Conservation (phyloP, 1,140 invertebrate species). For the Drosophila pseudoananassae region DNA sequence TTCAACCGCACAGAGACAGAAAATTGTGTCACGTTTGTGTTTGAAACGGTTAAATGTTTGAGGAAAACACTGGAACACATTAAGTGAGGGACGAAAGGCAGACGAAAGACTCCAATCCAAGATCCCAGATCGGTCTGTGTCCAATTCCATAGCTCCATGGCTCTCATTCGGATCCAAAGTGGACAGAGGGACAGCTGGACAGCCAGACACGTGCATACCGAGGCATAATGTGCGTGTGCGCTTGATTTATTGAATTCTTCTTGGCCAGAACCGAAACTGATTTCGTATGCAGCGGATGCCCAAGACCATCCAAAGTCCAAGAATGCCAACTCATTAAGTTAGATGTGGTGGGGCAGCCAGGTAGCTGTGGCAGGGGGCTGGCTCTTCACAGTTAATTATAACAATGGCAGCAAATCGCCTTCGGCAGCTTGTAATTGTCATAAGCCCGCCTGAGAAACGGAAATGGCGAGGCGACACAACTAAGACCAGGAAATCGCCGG, state of each 20-base stretch:
- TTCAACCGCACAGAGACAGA: constrained; percentile 65
- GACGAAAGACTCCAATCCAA: not conserved
- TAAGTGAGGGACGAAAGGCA: constrained; percentile 24
- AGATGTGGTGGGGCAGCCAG: not conserved
- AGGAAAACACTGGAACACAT: constrained; percentile 38
- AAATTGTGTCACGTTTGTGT: constrained; percentile 78
- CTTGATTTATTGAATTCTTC: constrained; percentile 77
- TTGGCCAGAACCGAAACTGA: constrained; percentile 45
- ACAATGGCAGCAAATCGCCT: constrained; percentile 66
- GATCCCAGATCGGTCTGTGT: constrained; percentile 10
- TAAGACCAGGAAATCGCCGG: constrained; percentile 31
- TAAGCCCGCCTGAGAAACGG: constrained; percentile 50
- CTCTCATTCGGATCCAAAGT: constrained; percentile 7
- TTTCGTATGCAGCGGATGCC: constrained; percentile 71
- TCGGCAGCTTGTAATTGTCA: constrained; percentile 50
- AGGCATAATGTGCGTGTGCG: constrained; percentile 79
- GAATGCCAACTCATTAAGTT: constrained; percentile 78
- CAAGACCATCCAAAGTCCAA: constrained; percentile 33
- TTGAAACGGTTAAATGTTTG: constrained; percentile 59
- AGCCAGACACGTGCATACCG: constrained; percentile 50
- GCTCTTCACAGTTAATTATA: constrained; percentile 74
- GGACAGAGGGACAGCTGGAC: not conserved
- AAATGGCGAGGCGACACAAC: constrained; percentile 54
- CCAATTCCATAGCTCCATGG: constrained; percentile 17
- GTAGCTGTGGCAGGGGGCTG: not conserved